Base-by-base conservation (phyloP, 1,140 invertebrate genomes). In the Listronotus bonariensis region DNA sequence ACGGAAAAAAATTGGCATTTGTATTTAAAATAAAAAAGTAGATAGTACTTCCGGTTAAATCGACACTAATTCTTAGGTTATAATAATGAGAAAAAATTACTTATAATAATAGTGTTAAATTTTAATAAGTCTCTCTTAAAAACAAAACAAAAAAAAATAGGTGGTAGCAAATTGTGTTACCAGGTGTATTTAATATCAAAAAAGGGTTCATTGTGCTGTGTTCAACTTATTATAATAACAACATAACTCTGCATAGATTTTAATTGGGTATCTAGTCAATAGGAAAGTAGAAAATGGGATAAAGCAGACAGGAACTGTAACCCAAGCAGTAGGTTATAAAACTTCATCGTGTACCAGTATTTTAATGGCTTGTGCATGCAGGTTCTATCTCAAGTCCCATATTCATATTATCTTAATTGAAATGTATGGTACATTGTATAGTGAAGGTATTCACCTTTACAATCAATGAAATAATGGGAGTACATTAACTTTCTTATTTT, bases 381-480 rank as follows among this genome's bases (percentile, higher is more conserved):
- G 53, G 53, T 56, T 56, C 53, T 56, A 56, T 56, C 53, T 56
- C 7, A 38, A 56, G 53, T 56, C 53, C 53, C 53, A 56, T 56
- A 56, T 56, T 56, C 40, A 56, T 43, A 56, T 56, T 56, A 56
- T 56, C 53, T 56, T 56, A 56, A 56, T 56, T 56, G 53, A 56
- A 56, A 56, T 56, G 53, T 56, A 56, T 56, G 53, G 53, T 56
- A 56, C 53, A 20, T 48, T 48, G 15, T 48, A 20, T 10, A 20
- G 41, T 38, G 10, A 56, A 42, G 41, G 53, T 56, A 56, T 56
- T 56, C 53, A 56, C 53, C 53, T 56, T 56, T 56, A 56, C 40
- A 56, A 56, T 56, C 53, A 56, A 56, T 8, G 2, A 36, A 36
- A 36, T 36, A 36, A 36, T 56, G 53, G 45, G 15, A 6, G 10